Evolutionary conservation across 2,113 vertebrate species (phyloP).

Genomic region (Bujurquina vittata): DNA sequence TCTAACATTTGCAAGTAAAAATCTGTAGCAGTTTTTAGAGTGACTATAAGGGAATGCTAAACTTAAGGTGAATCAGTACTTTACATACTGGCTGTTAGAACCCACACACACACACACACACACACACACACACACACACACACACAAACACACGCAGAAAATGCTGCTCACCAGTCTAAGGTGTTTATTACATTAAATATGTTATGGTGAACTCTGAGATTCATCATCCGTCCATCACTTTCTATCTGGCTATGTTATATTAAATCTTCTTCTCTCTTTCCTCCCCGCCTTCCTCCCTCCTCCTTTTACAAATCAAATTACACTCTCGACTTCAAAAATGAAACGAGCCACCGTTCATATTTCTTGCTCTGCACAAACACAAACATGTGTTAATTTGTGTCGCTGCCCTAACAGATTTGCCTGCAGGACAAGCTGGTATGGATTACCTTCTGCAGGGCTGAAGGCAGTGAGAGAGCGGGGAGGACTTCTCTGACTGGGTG

Average conservation of each 20-base stretch:
- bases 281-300: neutral
- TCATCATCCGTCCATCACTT: slow-evolving; percentile 25
- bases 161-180: neutral
- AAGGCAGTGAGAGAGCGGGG: slow-evolving; percentile 8
- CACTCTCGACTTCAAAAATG: slow-evolving; percentile 60
- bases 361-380: slow-evolving; percentile 70
- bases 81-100: neutral
- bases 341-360: slow-evolving; percentile 57
- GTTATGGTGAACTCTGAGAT: slow-evolving; percentile 17
- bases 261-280: neutral
- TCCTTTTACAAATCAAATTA: slow-evolving; percentile 63
- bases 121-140: neutral
- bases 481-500: slow-evolving; percentile 41
- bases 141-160: neutral
- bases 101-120: neutral
- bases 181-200: slow-evolving; percentile 46
- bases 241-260: neutral
- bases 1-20: slow-evolving; percentile 25
- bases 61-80: neutral
- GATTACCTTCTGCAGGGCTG: slow-evolving; percentile 53
- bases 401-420: slow-evolving; percentile 62
- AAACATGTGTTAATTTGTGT: slow-evolving; percentile 72
- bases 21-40: neutral
- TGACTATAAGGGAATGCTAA: neutral
- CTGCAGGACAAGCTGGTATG: slow-evolving; percentile 55